Evolutionary conservation across 2,113 vertebrate species (phyloP), one percentile per base, ranked within the genome.

Genomic region (Calypte anna): DNA sequence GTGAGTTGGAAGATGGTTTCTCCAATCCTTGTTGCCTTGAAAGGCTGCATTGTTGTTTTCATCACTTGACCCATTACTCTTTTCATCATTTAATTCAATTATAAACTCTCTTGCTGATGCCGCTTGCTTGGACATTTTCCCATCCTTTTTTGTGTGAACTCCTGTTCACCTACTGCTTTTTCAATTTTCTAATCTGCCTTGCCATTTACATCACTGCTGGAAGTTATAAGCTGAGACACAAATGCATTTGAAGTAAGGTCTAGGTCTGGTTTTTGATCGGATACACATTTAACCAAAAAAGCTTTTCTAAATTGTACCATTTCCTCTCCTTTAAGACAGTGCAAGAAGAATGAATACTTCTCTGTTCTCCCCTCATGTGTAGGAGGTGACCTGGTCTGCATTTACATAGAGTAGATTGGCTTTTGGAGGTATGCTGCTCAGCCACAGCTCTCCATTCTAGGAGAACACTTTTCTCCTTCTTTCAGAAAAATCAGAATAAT

Each of bases 31-130:
- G 28, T 66, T 82, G 55, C 59, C 50, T 91, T 97, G 92, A 97
- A 96, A 96, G 90, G 90, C 93, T 85, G 72, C 55, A 95, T 95
- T 97, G 93, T 93, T 90, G 48, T 90, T 97, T 96, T 91, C 85
- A 95, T 91, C 93, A 94, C 59, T 97, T 92, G 91, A 92, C 62
- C 81, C 80, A 85, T 85, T 94, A 91, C 88, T 96, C 97, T 86
- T 96, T 97, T 97, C 90, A 93, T 87, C 51, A 92, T 80, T 96
- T 95, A 94, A 96, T 94, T 96, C 85, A 94, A 95, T 95, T 87
- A 96, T 91, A 92, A 92, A 84, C 88, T 94, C 92, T 85, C 86
- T 85, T 93, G 50, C 48, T 88, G 86, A 72, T 96, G 91, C 80
- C 0, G 27, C 57, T 97, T 68, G 28, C 51, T 67, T 94, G 73